phyloP scores from a whole-genome alignment of 2,797 vertebrate species.

The Coilia nasus region DNA sequence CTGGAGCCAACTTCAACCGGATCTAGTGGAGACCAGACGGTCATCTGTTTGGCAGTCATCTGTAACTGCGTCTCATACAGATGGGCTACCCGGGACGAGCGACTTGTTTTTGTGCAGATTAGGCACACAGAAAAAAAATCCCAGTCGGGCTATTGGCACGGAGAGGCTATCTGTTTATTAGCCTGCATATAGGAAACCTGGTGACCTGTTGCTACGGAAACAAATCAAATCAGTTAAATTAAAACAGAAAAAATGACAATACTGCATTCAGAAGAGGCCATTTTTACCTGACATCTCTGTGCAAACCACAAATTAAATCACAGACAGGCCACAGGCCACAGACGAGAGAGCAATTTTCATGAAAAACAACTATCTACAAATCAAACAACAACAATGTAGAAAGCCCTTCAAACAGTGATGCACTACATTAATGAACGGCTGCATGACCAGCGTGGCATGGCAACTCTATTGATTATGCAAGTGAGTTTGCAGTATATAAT shows the following conservation, averaged over 20 bases:
- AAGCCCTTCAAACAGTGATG: not conserved
- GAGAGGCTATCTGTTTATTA: conserved; percentile 4
- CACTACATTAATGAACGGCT: not conserved
- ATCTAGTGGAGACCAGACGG: not conserved
- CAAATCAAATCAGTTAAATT: not conserved
- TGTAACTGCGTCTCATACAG: not conserved
- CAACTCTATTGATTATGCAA: not conserved
- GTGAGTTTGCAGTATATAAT: not conserved
- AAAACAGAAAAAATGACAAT: not conserved
- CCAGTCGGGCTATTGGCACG: not conserved
- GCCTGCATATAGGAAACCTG: not conserved
- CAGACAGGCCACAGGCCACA: not conserved
- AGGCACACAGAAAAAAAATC: not conserved
- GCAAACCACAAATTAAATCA: not conserved
- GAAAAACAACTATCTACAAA: not conserved
- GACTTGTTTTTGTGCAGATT: not conserved
- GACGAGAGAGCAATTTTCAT: not conserved
- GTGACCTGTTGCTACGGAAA: not conserved
- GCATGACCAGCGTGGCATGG: not conserved
- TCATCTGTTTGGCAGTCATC: not conserved
- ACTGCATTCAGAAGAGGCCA: not conserved
- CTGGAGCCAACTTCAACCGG: not conserved
- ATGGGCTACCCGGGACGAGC: not conserved
- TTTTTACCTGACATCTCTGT: not conserved
- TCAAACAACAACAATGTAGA: not conserved